Evolutionary conservation across 2,888 invertebrate species (phyloP).

Genomic region (Ectemnius continuus): DNA sequence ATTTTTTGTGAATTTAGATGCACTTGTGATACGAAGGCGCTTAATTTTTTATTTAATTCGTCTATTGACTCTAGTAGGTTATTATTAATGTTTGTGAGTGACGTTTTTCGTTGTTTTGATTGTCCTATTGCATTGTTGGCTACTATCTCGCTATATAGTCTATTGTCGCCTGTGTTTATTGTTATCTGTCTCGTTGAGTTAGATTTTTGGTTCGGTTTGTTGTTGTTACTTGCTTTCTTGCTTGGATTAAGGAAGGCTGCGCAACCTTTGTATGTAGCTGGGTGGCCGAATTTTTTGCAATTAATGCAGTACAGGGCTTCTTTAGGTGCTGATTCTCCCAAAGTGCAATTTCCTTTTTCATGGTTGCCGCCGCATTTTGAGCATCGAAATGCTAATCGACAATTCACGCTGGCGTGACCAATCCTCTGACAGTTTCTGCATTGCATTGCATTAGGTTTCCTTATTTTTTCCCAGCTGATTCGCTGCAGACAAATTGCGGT

Average conservation of each 20-base stretch:
- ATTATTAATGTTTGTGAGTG: too few relatives aligned
- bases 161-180: not conserved
- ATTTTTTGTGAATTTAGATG: too few relatives aligned
- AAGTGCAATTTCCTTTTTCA: not conserved
- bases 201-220: not conserved
- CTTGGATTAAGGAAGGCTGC: not conserved
- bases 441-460: not conserved
- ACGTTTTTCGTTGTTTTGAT: not conserved
- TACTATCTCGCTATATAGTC: not conserved
- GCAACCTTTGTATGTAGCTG: not conserved
- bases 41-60: not conserved
- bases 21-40: not conserved
- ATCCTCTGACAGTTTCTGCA: conserved; percentile 8
- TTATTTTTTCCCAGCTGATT: conserved; percentile 9
- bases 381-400: not conserved
- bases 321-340: not conserved
- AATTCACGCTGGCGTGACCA: not conserved
- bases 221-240: not conserved
- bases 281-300: conserved; percentile 5
- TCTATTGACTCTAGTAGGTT: not conserved
- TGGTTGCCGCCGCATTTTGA: not conserved
- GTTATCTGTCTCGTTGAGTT: not conserved
- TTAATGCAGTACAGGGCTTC: not conserved
- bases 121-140: not conserved
- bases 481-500: not conserved